Evolutionary conservation across 2,888 invertebrate genomes (phyloP).

Genomic region (Meandrusa payeni): DNA sequence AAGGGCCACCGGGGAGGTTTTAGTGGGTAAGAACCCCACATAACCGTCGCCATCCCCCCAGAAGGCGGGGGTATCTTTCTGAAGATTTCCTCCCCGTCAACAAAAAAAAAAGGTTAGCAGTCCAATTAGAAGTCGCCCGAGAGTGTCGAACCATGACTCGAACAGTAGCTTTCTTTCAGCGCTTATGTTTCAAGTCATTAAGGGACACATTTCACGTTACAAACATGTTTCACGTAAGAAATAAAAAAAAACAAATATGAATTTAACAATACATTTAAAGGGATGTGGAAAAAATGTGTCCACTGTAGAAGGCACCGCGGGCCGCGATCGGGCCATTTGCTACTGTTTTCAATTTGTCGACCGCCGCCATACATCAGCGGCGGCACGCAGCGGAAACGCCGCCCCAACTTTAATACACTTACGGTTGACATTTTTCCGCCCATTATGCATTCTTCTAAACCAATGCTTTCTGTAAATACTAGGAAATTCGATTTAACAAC

Average conservation of each 20-base stretch:
- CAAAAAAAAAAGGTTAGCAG: too few relatives aligned
- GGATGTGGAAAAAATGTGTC: background rate
- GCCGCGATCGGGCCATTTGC: slow-evolving; percentile 67
- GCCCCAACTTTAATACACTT: slow-evolving; percentile 71
- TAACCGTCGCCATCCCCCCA: too few relatives aligned
- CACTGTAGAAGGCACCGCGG: slow-evolving; percentile 44
- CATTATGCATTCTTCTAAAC: slow-evolving; percentile 68
- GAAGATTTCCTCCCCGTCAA: too few relatives aligned
- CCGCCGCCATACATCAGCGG: slow-evolving; percentile 65
- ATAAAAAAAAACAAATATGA: background rate
- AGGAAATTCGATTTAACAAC: slow-evolving; percentile 46
- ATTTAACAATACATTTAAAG: background rate
- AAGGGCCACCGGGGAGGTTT: too few relatives aligned
- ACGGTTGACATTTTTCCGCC: slow-evolving; percentile 69
- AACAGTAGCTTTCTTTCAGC: too few relatives aligned
- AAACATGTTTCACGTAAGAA: too few relatives aligned
- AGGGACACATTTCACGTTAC: too few relatives aligned
- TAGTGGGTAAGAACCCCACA: too few relatives aligned
- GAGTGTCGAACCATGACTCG: too few relatives aligned
- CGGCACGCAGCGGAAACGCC: slow-evolving; percentile 52
- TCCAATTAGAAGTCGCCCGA: too few relatives aligned
- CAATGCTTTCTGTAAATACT: slow-evolving; percentile 58
- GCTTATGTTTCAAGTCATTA: too few relatives aligned
- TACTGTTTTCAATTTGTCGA: slow-evolving; percentile 71
- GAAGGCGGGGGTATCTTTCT: too few relatives aligned